These are phyloP conservation scores for Malurus alboscapulatus DNA, from an alignment of 2,113 vertebrate genomes.

Conservation along the genomic window DNA sequence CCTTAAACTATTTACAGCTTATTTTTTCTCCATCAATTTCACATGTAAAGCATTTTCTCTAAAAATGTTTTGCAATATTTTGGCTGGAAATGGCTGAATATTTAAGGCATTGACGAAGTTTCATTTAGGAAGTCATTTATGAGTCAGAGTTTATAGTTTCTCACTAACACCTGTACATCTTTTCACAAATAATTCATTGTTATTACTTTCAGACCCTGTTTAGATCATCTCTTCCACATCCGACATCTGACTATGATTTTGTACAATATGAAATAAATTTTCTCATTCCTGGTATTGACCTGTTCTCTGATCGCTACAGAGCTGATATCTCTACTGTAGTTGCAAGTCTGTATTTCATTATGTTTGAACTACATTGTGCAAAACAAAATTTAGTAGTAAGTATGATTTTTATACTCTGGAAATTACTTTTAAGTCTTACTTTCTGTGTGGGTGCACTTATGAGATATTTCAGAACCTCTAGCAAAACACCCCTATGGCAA, in stretches of 20 bases:
- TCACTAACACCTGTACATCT: neutral
- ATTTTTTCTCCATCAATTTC: neutral
- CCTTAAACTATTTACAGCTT: neutral
- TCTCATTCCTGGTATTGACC: slow-evolving; percentile 85
- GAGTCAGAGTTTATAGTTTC: neutral
- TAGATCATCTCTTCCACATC: slow-evolving; percentile 82
- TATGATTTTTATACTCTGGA: slow-evolving; percentile 3
- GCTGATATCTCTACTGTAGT: slow-evolving; percentile 77
- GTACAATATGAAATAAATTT: slow-evolving; percentile 75
- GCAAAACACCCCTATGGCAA: neutral
- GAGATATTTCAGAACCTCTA: neutral
- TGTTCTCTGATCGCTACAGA: slow-evolving; percentile 85
- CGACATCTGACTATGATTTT: slow-evolving; percentile 80
- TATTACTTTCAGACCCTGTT: slow-evolving; percentile 81
- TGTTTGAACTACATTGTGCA: slow-evolving; percentile 82
- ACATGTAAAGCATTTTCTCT: neutral
- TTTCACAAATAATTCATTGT: neutral
- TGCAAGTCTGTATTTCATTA: slow-evolving; percentile 83
- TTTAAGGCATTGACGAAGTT: neutral
- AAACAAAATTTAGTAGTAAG: slow-evolving; percentile 85
- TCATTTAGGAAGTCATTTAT: neutral
- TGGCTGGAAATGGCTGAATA: neutral
- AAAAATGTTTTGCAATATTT: neutral
- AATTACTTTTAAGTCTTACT: neutral
- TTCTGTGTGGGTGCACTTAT: neutral